These are phyloP conservation scores for Cavia porcellus DNA, from an alignment of 2,113 vertebrate genomes.

Conservation along the genomic window DNA sequence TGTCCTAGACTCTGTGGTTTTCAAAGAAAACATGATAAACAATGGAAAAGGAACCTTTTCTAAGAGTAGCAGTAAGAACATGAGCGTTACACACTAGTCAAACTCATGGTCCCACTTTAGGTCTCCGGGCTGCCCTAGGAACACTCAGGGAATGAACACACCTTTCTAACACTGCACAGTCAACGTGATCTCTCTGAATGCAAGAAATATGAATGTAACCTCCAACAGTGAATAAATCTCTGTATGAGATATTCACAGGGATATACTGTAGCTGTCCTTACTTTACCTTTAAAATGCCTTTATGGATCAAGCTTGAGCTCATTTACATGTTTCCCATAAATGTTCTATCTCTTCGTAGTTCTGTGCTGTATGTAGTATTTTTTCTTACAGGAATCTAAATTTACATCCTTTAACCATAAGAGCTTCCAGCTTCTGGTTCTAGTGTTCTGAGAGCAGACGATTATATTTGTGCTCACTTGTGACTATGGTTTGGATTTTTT, in stretches of 20 bases:
- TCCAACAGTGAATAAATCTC: neutral
- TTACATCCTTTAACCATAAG: neutral
- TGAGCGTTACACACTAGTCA: neutral
- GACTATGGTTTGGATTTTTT: neutral
- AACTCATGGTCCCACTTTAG: neutral
- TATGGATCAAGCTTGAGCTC: neutral
- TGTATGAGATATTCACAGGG: neutral
- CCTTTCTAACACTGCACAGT: neutral
- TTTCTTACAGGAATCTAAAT: neutral
- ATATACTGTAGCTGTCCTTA: neutral
- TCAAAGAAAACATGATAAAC: neutral
- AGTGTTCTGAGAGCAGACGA: neutral
- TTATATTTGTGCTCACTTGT: accelerated
- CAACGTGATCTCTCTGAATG: neutral
- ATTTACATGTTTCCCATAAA: neutral
- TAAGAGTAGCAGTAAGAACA: neutral
- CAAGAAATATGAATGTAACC: neutral
- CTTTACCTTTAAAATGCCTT: neutral
- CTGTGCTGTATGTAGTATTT: neutral
- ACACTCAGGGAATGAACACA: neutral
- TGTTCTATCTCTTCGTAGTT: neutral
- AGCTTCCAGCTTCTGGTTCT: neutral
- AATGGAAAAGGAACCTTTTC: neutral
- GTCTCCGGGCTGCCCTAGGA: neutral
- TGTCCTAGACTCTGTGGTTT: neutral